Base-by-base conservation (phyloP, 2,797 vertebrate genomes). In the Sarcoramphus papa region DNA sequence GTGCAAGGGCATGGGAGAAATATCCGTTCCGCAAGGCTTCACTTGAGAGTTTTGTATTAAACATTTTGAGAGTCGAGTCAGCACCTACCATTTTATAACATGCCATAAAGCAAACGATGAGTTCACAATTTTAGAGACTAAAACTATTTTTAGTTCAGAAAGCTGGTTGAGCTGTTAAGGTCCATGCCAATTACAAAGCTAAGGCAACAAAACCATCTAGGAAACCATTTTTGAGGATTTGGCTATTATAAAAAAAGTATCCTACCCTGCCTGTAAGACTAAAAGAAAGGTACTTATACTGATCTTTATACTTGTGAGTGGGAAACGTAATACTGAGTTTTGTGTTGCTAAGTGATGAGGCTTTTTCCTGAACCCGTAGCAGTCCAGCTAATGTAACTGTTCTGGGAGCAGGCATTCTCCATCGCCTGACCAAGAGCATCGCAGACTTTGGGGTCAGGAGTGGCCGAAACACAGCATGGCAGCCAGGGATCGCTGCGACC, bases 101-200 rank as follows among this genome's bases (percentile, higher is more conserved):
- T 57, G 21, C 37, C 43, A 56, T 59, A 70, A 80, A 85, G 35
- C 37, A 73, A 78, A 85, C 0, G 1, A 50, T 75, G 31, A 89
- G 21, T 48, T 90, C 45, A 72, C 63, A 48, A 6, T 70, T 79
- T 77, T 47, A 60, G 24, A 85, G 60, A 59, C 24, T 48, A 78
- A 64, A 79, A 67, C 13, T 75, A 56, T 81, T 85, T 57, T 97
- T 75, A 82, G 57, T 86, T 83, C n/a, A 81, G 79, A 95, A 97
- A 89, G 27, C 62, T 90, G 45, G 30, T 70, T 85, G 15, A 88
- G 10, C 88, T 91, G 16, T 82, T 90, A 91, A 96, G 65, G 54
- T 90, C 48, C 79, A 77, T 79, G 64, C 41, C 92, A 94, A 47
- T 67, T 92, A 67, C 27, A 75, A 85, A 89, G 57, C 31, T 82